Conservation (phyloP, 1,140 invertebrate genomes). For the Anoplophora glabripennis region DNA sequence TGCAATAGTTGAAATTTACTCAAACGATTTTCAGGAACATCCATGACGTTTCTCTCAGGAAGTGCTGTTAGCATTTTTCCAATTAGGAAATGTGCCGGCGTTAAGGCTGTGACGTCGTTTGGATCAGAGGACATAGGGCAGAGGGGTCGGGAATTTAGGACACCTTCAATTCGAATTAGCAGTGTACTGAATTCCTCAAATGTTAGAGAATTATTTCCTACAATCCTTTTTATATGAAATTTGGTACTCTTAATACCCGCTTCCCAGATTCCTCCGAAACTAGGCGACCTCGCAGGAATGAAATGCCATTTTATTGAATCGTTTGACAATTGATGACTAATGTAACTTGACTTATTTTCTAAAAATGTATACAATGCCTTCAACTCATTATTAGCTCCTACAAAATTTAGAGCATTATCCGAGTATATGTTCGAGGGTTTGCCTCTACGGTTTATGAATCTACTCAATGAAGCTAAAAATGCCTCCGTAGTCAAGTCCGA, state of each 20-base stretch:
- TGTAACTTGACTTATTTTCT: conserved; percentile 1
- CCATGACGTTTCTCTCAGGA: conserved; percentile 8
- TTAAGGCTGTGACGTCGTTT: conserved; percentile 13
- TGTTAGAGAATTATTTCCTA: conserved; percentile 5
- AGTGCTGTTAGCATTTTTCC: conserved; percentile 4
- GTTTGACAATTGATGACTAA: not conserved
- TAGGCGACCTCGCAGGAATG: conserved; percentile 46
- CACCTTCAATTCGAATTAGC: conserved; percentile 1
- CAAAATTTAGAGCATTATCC: conserved; percentile 34
- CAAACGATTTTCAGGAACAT: conserved; percentile 13
- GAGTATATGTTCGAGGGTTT: conserved; percentile 24
- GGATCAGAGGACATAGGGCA: conserved; percentile 9
- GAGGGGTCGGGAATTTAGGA: conserved; percentile 15
- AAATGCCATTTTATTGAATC: conserved; percentile 44
- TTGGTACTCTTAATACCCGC: conserved; percentile 47
- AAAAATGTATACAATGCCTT: conserved; percentile 11
- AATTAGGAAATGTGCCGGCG: conserved; percentile 18
- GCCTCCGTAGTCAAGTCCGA: conserved; percentile 28
- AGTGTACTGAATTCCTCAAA: conserved; percentile 20
- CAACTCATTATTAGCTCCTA: conserved; percentile 21
- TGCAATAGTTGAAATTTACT: conserved; percentile 10
- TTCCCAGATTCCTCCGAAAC: conserved; percentile 52
- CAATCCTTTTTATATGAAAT: conserved; percentile 12
- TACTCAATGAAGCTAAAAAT: conserved; percentile 35
- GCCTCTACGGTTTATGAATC: conserved; percentile 32